phyloP scores from a whole-genome alignment of 2,888 invertebrate species.

The Emesis russula region DNA sequence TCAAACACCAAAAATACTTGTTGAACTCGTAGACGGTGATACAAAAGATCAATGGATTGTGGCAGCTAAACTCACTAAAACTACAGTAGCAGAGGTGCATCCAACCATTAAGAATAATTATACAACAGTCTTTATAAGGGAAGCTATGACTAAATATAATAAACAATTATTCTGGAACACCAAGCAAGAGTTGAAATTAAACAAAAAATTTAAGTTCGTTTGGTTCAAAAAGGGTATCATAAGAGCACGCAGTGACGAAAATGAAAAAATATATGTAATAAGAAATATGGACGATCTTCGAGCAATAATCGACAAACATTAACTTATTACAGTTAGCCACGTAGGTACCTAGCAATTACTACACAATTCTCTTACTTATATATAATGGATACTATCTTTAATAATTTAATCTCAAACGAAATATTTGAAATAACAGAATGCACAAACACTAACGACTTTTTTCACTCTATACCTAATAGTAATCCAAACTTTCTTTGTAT shows the following conservation, averaged over 20 bases:
- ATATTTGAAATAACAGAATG: background rate
- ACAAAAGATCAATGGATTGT: conserved; percentile 47
- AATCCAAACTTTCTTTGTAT: conserved; percentile 38
- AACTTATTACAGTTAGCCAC: background rate
- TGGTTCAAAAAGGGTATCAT: conserved; percentile 60
- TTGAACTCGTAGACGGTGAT: conserved; percentile 33
- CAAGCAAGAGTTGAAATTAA: conserved; percentile 45
- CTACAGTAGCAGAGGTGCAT: conserved; percentile 36
- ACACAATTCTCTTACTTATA: background rate
- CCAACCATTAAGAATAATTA: conserved; percentile 24
- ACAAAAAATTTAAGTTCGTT: conserved; percentile 46
- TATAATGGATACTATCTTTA: background rate
- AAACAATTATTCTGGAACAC: conserved; percentile 47
- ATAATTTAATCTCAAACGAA: background rate
- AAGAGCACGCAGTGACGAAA: conserved; percentile 41
- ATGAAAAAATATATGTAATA: conserved; percentile 27
- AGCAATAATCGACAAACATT: background rate
- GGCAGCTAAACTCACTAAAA: conserved; percentile 46
- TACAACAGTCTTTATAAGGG: conserved; percentile 39
- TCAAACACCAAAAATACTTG: conserved; percentile 23
- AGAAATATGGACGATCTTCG: conserved; percentile 34
- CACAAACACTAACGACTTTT: background rate
- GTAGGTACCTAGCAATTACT: too few species aligned
- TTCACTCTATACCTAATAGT: background rate
- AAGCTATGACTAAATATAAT: conserved; percentile 50